Evolutionary conservation across 2,888 invertebrate genomes (phyloP).

Genomic region (Nowickia ferox): DNA sequence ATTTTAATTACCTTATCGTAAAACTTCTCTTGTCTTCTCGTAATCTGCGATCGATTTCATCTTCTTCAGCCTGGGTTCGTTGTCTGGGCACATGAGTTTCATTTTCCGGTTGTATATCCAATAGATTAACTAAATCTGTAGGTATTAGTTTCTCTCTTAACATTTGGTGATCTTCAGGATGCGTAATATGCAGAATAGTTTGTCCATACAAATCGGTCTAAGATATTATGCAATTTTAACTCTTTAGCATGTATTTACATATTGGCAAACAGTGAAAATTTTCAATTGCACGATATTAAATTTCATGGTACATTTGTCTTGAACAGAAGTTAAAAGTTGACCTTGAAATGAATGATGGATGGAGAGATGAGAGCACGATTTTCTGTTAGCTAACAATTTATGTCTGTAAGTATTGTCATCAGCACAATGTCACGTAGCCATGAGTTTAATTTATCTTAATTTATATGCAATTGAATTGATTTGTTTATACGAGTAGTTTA

Average conservation of each 20-base stretch:
- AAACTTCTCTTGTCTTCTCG: constrained; percentile 85
- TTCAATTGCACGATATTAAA: constrained; percentile 13
- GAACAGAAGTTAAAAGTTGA: background rate
- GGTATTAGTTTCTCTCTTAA: constrained; percentile 87
- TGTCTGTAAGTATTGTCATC: constrained; percentile 34
- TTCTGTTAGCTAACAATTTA: constrained; percentile 36
- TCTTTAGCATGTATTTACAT: background rate
- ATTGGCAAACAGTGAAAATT: background rate
- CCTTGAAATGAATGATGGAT: constrained; percentile 36
- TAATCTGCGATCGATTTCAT: constrained; percentile 80
- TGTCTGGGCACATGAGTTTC: constrained; percentile 85
- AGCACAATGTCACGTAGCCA: constrained; percentile 62
- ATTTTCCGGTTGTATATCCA: constrained; percentile 82
- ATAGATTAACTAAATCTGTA: constrained; percentile 82
- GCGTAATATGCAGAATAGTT: constrained; percentile 91
- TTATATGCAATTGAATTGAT: background rate
- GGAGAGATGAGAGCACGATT: constrained; percentile 72
- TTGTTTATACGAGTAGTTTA: constrained; percentile 80
- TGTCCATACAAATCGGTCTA: constrained; percentile 93
- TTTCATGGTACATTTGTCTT: background rate
- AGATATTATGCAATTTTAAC: constrained; percentile 4
- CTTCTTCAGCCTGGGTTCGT: constrained; percentile 83
- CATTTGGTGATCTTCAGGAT: constrained; percentile 90
- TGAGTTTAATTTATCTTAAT: background rate
- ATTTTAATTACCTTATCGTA: constrained; percentile 83